Percentiles rank a stretch among this genome's conserved stretches.
phyloP scores from a whole-genome alignment of 2,113 vertebrate genomes.

The Illadopsis cleaveri region DNA sequence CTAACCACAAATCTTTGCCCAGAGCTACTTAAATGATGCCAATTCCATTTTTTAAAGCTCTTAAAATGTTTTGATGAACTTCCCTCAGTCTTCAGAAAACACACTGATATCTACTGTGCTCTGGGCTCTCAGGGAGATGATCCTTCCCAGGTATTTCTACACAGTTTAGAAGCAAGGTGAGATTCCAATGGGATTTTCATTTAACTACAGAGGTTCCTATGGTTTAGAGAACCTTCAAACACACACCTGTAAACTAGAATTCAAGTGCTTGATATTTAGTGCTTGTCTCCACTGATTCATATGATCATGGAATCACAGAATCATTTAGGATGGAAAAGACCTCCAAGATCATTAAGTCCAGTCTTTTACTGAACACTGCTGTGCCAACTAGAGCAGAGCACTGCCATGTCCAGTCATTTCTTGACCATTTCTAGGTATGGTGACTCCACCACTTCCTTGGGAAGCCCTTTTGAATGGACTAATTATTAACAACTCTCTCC shows the following conservation, averaged over 20 bases:
- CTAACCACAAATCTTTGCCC: constrained; percentile 17
- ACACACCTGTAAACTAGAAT: neutral
- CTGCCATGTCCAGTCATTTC: accelerated
- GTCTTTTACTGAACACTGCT: too few relatives aligned
- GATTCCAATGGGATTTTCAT: neutral
- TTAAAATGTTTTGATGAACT: neutral
- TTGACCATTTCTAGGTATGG: neutral
- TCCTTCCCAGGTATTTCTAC: neutral
- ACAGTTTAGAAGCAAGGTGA: neutral
- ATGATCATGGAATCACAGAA: neutral
- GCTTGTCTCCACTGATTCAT: neutral
- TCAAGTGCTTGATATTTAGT: neutral
- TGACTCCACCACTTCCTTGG: neutral
- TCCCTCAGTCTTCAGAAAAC: neutral
- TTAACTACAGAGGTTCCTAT: neutral
- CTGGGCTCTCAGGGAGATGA: neutral
- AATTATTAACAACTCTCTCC: neutral
- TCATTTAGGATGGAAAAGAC: neutral
- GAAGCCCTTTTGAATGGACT: neutral
- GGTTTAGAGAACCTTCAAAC: neutral
- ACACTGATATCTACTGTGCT: neutral
- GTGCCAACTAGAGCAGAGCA: neutral
- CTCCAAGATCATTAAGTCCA: neutral
- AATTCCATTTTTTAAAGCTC: neutral
- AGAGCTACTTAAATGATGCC: neutral